Percentiles rank a stretch among this genome's conserved stretches.
phyloP scores from a whole-genome alignment of 2,113 vertebrate genomes.

The Brachionichthys hirsutus region DNA sequence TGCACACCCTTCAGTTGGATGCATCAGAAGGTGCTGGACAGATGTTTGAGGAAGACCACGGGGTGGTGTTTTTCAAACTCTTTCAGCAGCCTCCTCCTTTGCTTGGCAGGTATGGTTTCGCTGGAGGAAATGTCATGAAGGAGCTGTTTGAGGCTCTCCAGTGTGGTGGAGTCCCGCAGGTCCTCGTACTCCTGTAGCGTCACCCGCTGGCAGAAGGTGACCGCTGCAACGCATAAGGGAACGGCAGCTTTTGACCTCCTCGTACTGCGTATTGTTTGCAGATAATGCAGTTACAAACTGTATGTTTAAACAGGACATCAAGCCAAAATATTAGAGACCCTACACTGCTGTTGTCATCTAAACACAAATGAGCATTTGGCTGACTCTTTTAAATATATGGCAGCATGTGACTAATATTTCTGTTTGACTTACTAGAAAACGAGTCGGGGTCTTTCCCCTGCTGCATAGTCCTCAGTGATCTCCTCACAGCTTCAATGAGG shows the following conservation, averaged over 20 bases:
- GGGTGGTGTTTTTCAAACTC: conserved; percentile 84
- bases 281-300: too few relatives aligned
- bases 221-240: conserved; percentile 67
- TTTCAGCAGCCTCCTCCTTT: conserved; percentile 80
- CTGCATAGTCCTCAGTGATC: conserved; percentile 77
- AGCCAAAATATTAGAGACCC: too few relatives aligned
- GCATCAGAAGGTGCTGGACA: conserved; percentile 67
- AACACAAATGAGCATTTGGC: too few relatives aligned
- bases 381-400: too few relatives aligned
- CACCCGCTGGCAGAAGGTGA: conserved; percentile 84
- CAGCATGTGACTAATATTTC: too few relatives aligned
- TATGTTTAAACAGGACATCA: too few relatives aligned
- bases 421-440: conserved; percentile 69
- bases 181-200: conserved; percentile 79
- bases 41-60: conserved; percentile 72
- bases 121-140: conserved; percentile 70
- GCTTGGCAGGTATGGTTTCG: conserved; percentile 68
- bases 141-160: conserved; percentile 75
- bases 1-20: background rate
- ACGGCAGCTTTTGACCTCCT: background rate
- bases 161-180: conserved; percentile 72
- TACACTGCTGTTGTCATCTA: too few relatives aligned
- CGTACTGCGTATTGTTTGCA: background rate
- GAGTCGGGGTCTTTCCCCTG: conserved; percentile 79
- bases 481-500: conserved; percentile 80